Base-by-base conservation (phyloP, 2,888 invertebrate genomes). In the Digitonthophagus gazella region DNA sequence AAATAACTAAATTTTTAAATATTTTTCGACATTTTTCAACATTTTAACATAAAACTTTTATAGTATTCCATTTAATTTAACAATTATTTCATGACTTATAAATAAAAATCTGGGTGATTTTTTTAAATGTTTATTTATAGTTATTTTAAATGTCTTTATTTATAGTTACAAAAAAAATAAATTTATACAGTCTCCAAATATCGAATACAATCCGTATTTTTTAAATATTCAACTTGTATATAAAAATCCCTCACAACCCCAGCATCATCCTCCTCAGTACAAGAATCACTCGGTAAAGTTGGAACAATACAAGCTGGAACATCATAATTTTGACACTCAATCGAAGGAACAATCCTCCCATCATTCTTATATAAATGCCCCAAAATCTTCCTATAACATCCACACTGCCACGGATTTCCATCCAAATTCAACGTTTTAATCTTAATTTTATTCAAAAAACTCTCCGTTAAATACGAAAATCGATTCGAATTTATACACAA, bases 401-500 rank as follows among this genome's bases (percentile, higher is more conserved):
- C 58, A 28, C 69, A 69, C 20, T n/a, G n/a, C n/a, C n/a, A n/a
- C n/a, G n/a, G n/a, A n/a, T n/a, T n/a, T n/a, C n/a, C n/a, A n/a
- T n/a, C 69, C 14, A 66, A 22, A 14, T 18, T 56, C 11, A 69
- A 19, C 18, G 16, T 56, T 15, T 15, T 11, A 22, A 69, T 20
- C 5, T 19, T 19, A 11, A 66, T 8, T 28, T n/a, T 66, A 6
- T 15, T 16, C 11, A 66, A 57, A 8, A 69, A 20, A 3, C n/a
- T 14, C 11, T 15, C 54, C 18, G n/a, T 64, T 11, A 69, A 14
- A 11, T 55, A 28, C 55, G 61, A 66, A 55, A 69, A 19, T 15
- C 66, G 63, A 18, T 69, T 69, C 0, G 69, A 57, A 11, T 57
- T 66, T 58, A 69, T 55, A 16, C 65, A 55, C 14, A 69, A 66